Evolutionary conservation across 1,140 invertebrate genomes (phyloP).

Genomic region (Melipona quadrifasciata): DNA sequence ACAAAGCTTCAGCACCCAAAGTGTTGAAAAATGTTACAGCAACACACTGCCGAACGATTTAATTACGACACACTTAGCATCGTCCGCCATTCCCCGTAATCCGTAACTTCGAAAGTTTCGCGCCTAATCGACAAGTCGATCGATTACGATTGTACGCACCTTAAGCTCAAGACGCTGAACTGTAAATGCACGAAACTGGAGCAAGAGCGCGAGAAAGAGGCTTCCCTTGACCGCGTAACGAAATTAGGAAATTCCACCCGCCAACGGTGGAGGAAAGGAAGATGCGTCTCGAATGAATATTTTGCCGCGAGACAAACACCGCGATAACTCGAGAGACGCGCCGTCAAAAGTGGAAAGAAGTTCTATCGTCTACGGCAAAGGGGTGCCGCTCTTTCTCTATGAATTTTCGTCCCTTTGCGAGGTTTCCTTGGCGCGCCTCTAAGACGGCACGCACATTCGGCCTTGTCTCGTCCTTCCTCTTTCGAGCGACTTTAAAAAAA

Average conservation of each 20-base stretch:
- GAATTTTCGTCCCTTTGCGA: conserved; percentile 1
- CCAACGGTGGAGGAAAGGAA: conserved; percentile 19
- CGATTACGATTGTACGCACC: conserved; percentile 18
- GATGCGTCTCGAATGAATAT: conserved; percentile 18
- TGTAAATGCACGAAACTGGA: background rate
- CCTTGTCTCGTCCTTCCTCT: background rate
- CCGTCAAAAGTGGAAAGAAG: conserved; percentile 13
- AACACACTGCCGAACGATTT: too few relatives aligned
- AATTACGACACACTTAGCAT: too few relatives aligned
- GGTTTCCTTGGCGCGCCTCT: background rate
- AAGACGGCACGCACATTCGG: background rate
- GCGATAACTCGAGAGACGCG: conserved; percentile 25
- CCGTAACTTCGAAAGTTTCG: conserved; percentile 23
- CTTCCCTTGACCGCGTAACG: too few relatives aligned
- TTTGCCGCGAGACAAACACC: background rate
- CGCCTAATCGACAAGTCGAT: background rate
- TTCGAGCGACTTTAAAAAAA: background rate
- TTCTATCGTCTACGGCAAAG: background rate
- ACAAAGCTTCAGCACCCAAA: too few relatives aligned
- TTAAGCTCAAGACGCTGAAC: conserved; percentile 19
- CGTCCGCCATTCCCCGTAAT: too few relatives aligned
- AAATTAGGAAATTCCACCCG: too few relatives aligned
- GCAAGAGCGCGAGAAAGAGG: background rate
- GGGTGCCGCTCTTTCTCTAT: background rate
- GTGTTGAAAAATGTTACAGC: too few relatives aligned